Conservation (phyloP, 2,888 invertebrate species). For the Sussaba pulchella region DNA sequence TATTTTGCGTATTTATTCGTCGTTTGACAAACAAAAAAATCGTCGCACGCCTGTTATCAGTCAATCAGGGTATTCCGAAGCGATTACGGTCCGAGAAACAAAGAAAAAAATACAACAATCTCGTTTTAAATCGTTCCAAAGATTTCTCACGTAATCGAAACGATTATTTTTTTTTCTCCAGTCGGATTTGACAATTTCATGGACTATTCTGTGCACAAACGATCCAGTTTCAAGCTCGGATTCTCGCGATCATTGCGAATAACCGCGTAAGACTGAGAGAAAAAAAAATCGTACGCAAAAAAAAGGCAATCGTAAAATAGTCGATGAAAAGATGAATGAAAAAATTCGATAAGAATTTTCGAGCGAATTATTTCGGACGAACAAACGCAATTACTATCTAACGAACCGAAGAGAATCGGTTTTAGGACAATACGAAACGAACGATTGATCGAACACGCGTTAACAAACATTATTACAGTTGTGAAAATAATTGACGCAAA, state of each 20-base stretch:
- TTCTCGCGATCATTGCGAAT: not conserved
- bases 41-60: slow-evolving; percentile 18
- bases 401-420: slow-evolving; percentile 5
- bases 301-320: not conserved
- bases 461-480: slow-evolving; percentile 9
- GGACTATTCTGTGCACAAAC: not conserved
- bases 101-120: not conserved
- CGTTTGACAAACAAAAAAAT: slow-evolving; percentile 24
- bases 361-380: not conserved
- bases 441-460: not conserved
- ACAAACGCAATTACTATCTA: not conserved
- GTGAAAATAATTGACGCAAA: too few species aligned
- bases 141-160: not conserved
- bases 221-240: too few species aligned
- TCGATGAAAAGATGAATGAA: not conserved
- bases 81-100: slow-evolving; percentile 4
- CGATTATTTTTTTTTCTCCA: not conserved
- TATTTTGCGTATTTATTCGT: slow-evolving; percentile 6
- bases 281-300: not conserved
- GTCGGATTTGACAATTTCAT: not conserved
- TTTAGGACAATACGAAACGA: not conserved
- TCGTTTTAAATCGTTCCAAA: not conserved
- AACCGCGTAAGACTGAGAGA: not conserved
- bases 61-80: slow-evolving; percentile 10
- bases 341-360: not conserved